These are phyloP conservation scores for Ceratosolen fusciceps DNA, from an alignment of 1,140 invertebrate species.

Conservation along the genomic window DNA sequence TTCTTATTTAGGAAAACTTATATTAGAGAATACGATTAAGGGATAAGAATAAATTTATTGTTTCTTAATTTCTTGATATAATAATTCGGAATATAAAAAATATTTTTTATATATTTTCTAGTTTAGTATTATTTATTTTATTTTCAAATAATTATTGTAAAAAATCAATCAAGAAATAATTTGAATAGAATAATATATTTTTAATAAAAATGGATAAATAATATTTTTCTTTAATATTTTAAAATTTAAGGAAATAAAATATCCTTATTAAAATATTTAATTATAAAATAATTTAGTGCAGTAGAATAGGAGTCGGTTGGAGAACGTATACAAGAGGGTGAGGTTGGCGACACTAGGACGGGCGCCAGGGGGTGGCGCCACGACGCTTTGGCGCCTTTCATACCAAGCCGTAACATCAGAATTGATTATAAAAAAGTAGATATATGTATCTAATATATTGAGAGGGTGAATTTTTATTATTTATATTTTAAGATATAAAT, in stretches of 20 bases:
- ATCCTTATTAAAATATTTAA: not conserved
- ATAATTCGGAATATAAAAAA: too few relatives aligned
- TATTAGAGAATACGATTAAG: too few relatives aligned
- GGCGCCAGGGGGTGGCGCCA: constrained; percentile 69
- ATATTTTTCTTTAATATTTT: not conserved
- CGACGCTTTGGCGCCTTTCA: constrained; percentile 69
- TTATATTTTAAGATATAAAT: not conserved
- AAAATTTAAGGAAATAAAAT: not conserved
- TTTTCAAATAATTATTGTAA: too few relatives aligned
- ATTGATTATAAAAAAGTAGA: not conserved
- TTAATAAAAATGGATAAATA: not conserved
- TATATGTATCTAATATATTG: too few relatives aligned
- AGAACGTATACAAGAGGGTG: constrained; percentile 50
- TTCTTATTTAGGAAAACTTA: too few relatives aligned
- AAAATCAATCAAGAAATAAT: too few relatives aligned
- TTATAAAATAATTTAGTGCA: constrained; percentile 35
- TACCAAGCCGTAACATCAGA: constrained; percentile 57
- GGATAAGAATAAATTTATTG: too few relatives aligned
- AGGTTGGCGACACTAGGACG: constrained; percentile 65
- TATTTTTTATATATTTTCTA: too few relatives aligned
- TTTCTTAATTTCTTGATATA: too few relatives aligned
- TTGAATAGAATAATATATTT: not conserved
- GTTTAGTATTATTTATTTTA: too few relatives aligned
- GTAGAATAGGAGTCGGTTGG: constrained; percentile 28
- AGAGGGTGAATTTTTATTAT: too few relatives aligned